These are phyloP conservation scores for Mythimna impura DNA, from an alignment of 2,888 invertebrate species.

Conservation along the genomic window DNA sequence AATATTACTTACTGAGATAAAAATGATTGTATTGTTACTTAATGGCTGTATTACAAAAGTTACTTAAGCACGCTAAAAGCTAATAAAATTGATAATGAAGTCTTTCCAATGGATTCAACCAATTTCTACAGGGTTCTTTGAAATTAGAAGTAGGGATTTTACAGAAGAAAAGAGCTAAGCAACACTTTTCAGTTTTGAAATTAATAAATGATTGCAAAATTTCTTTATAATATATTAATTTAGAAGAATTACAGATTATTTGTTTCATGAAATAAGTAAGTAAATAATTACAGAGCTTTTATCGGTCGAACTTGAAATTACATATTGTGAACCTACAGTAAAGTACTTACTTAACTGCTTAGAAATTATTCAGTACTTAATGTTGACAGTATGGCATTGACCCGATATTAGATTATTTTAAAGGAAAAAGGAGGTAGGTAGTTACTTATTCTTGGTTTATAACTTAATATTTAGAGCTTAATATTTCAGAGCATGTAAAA, in stretches of 20 bases:
- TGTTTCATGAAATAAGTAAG: background rate
- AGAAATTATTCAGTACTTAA: constrained; percentile 9
- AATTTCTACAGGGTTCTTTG: constrained; percentile 46
- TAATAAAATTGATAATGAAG: constrained; percentile 48
- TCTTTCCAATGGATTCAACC: constrained; percentile 42
- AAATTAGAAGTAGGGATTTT: constrained; percentile 34
- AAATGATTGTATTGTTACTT: constrained; percentile 48
- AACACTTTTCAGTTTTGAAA: constrained; percentile 8
- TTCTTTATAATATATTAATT: background rate
- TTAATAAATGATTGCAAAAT: background rate
- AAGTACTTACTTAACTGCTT: background rate
- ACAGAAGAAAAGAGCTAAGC: constrained; percentile 14
- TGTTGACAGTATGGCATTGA: constrained; percentile 51
- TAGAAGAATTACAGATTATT: background rate
- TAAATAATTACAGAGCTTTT: background rate
- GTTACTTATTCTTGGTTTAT: constrained; percentile 25
- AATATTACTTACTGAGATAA: constrained; percentile 47
- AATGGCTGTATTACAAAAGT: constrained; percentile 58
- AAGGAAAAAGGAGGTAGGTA: constrained; percentile 32
- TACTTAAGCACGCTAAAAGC: constrained; percentile 39
- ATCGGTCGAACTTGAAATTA: background rate
- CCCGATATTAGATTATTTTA: constrained; percentile 46
- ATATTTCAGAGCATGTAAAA: constrained; percentile 51
- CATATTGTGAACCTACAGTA: background rate
- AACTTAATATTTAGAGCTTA: constrained; percentile 11